Evolutionary conservation across 2,797 vertebrate species (phyloP).

Genomic region (Squalus acanthias): DNA sequence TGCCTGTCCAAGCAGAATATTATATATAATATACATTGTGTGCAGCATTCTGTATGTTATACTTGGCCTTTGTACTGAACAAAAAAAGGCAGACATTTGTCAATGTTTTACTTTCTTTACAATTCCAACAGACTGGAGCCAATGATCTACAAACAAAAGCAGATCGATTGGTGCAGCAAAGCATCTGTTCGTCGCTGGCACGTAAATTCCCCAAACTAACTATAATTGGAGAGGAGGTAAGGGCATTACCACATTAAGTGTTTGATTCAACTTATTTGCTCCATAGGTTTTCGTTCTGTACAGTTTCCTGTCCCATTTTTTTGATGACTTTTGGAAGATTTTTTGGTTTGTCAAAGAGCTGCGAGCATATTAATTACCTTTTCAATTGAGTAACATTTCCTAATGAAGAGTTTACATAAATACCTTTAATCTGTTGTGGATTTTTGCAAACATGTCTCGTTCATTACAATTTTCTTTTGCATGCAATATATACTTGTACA

Average conservation of each 20-base stretch:
- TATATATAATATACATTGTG: neutral
- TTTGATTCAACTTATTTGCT: slow-evolving; percentile 19
- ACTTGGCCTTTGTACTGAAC: neutral
- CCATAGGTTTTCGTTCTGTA: neutral
- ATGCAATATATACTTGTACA: neutral
- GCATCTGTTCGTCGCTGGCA: slow-evolving; percentile 83
- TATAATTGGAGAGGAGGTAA: slow-evolving; percentile 94
- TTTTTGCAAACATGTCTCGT: neutral
- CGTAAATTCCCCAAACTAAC: slow-evolving; percentile 80
- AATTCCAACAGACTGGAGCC: slow-evolving; percentile 65
- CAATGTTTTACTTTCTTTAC: neutral
- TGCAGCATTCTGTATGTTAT: neutral
- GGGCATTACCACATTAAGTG: slow-evolving; percentile 36
- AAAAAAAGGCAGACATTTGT: neutral
- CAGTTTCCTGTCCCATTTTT: neutral
- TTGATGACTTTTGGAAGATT: neutral
- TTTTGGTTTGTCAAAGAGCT: neutral
- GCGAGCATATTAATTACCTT: neutral
- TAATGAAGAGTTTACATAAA: too few relatives aligned
- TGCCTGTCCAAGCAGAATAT: neutral
- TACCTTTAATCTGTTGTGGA: neutral
- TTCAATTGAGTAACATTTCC: neutral
- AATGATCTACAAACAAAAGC: slow-evolving; percentile 92
- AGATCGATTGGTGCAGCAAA: slow-evolving; percentile 85
- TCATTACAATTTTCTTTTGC: neutral